Evolutionary conservation across 2,113 vertebrate species (phyloP).

Genomic region (Canis aureus): DNA sequence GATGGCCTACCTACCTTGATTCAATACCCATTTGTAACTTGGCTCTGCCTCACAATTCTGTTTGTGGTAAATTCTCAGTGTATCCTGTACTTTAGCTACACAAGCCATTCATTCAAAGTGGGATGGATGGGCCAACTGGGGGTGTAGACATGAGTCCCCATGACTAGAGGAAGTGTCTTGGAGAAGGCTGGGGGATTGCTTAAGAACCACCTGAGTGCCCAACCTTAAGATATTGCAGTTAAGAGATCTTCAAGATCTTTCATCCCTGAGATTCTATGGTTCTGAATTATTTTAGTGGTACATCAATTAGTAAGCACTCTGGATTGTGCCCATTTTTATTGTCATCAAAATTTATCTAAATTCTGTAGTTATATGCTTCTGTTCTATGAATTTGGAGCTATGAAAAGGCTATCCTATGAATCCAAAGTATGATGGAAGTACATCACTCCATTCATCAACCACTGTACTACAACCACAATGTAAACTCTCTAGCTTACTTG

Average conservation of each 20-base stretch:
- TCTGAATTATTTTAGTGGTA: slow-evolving; percentile 38
- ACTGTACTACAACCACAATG: background rate
- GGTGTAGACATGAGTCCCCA: background rate
- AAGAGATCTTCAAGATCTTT: background rate
- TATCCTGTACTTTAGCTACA: background rate
- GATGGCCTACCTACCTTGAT: background rate
- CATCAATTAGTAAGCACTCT: background rate
- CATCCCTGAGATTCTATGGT: background rate
- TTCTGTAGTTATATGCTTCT: slow-evolving; percentile 23
- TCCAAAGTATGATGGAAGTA: slow-evolving; percentile 27
- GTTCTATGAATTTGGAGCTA: slow-evolving; percentile 4
- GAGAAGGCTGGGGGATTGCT: background rate
- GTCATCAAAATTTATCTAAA: slow-evolving; percentile 10
- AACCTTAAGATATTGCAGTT: background rate
- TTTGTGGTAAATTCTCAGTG: background rate
- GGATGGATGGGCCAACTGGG: background rate
- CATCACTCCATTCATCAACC: slow-evolving; percentile 47
- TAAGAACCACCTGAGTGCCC: background rate
- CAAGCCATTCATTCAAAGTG: background rate
- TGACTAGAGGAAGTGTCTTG: background rate
- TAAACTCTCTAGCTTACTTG: slow-evolving; percentile 50
- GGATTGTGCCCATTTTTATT: background rate
- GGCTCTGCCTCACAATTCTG: background rate
- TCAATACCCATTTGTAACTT: background rate
- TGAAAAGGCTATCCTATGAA: background rate